These are phyloP conservation scores for Stegophylla sp. DNA, from an alignment of 2,888 invertebrate species.

Conservation along the genomic window DNA sequence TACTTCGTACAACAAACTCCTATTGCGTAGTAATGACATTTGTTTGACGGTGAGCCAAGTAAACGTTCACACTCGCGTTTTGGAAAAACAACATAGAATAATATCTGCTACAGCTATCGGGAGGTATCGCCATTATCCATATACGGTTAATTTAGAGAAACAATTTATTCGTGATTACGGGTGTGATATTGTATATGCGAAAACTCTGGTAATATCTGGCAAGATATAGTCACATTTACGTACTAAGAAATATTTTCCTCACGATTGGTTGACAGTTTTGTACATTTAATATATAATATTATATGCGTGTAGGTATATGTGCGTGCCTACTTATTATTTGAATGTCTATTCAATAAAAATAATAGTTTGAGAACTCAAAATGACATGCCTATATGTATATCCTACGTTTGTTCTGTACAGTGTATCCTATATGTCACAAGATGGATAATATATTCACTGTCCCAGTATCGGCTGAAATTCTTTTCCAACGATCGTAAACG, in stretches of 20 bases:
- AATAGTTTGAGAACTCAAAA: neutral
- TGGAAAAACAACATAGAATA: neutral
- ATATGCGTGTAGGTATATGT: neutral
- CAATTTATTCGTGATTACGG: slow-evolving; percentile 11
- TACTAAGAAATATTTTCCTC: neutral
- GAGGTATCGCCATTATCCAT: too few relatives aligned
- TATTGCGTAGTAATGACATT: neutral
- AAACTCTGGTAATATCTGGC: neutral
- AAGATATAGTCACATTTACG: neutral
- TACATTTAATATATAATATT: neutral
- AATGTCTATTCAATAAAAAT: neutral
- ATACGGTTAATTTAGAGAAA: slow-evolving; percentile 7
- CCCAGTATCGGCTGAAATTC: slow-evolving; percentile 5
- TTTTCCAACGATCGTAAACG: slow-evolving; percentile 28
- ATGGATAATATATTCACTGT: neutral
- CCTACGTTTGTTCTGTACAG: neutral
- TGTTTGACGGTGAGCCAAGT: neutral
- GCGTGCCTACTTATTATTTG: neutral
- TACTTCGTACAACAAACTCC: too few relatives aligned
- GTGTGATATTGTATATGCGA: neutral
- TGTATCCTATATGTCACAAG: neutral
- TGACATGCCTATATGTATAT: too few relatives aligned
- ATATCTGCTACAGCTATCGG: neutral
- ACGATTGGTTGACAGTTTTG: neutral
- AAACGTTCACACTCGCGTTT: neutral